Conservation (phyloP, 2,113 vertebrate species). For the Grallaria varia region DNA sequence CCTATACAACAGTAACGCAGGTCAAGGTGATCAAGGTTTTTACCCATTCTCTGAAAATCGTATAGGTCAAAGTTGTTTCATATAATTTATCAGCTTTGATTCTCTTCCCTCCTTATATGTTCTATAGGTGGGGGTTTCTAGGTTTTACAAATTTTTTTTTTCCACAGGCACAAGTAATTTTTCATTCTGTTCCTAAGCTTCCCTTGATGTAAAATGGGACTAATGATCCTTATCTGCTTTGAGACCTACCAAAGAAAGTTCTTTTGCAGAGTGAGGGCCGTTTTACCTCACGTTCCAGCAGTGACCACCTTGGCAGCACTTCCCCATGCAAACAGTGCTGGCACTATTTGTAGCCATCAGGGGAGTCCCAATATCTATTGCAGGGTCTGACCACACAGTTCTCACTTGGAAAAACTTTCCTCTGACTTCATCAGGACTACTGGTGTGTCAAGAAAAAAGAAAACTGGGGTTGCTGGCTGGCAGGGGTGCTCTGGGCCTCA, state of each 20-base stretch:
- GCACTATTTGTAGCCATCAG: not conserved
- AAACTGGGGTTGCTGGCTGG: not conserved
- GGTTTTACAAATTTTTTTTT: not conserved
- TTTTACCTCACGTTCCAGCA: not conserved
- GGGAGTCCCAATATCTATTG: not conserved
- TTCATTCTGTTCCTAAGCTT: not conserved
- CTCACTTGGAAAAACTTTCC: not conserved
- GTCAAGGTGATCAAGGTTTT: slow-evolving; percentile 44
- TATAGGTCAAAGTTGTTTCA: slow-evolving; percentile 12
- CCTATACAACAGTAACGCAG: slow-evolving; percentile 13
- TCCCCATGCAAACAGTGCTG: accelerated
- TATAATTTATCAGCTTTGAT: slow-evolving; percentile 31
- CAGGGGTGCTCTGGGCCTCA: not conserved
- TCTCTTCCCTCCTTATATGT: not conserved
- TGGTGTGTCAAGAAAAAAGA: not conserved
- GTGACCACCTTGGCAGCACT: not conserved
- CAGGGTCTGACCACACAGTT: not conserved
- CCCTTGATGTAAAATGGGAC: not conserved
- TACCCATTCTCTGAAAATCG: slow-evolving; percentile 18
- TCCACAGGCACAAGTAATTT: not conserved
- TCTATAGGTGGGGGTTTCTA: not conserved
- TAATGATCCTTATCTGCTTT: not conserved
- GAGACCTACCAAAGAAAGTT: not conserved
- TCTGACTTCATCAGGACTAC: not conserved
- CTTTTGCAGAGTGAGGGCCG: not conserved